Evolutionary conservation across 2,797 vertebrate genomes (phyloP).

Genomic region (Eutrigla gurnardus): DNA sequence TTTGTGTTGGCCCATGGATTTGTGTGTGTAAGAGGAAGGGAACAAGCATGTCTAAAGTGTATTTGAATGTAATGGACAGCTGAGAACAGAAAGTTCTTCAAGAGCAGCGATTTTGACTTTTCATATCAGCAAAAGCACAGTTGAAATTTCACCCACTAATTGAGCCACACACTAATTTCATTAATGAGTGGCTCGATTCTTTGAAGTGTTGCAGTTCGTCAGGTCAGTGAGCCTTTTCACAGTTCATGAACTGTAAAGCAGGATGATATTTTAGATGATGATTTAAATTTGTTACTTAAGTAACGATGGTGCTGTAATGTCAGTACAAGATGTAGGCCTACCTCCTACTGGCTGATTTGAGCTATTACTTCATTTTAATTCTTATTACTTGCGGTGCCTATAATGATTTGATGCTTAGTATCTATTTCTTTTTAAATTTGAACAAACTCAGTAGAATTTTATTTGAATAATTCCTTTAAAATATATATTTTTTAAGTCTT

Average conservation of each 20-base stretch:
- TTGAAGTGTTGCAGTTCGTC: neutral
- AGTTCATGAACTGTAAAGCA: too few species aligned
- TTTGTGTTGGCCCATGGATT: neutral
- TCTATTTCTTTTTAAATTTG: neutral
- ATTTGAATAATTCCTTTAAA: neutral
- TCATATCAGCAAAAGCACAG: neutral
- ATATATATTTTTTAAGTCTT: neutral
- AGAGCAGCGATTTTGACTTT: neutral
- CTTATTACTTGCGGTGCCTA: neutral
- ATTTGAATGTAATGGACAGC: neutral
- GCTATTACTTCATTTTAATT: constrained; percentile 57
- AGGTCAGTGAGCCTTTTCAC: neutral
- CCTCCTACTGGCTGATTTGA: constrained; percentile 77
- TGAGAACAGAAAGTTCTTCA: constrained; percentile 23
- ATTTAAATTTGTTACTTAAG: too few species aligned
- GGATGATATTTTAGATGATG: too few species aligned
- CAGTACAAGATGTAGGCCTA: constrained; percentile 60
- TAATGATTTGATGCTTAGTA: neutral
- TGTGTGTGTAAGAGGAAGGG: constrained; percentile 18
- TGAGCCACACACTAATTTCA: neutral
- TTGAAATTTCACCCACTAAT: neutral
- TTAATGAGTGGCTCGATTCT: neutral
- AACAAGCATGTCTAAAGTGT: constrained; percentile 3
- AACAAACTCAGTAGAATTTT: neutral
- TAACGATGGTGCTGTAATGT: neutral